These are phyloP conservation scores for Drosophila prosaltans DNA, from an alignment of 1,140 invertebrate genomes.

Conservation along the genomic window DNA sequence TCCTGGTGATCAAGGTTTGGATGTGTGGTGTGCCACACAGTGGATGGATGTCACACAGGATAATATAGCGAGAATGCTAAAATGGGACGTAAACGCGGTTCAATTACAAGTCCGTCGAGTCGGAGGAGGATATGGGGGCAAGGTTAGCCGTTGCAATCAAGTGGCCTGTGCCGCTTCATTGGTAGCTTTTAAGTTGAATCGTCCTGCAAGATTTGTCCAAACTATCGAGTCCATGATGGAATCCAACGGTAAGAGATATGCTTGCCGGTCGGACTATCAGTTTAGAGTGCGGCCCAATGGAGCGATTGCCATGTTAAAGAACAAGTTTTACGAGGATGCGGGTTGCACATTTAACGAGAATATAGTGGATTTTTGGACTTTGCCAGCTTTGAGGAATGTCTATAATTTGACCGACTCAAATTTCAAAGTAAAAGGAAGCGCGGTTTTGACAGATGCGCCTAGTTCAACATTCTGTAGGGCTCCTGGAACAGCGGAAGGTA, in stretches of 20 bases:
- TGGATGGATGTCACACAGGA: conserved; percentile 88
- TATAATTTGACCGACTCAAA: conserved; percentile 84
- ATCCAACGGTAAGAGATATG: conserved; percentile 86
- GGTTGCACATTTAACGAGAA: conserved; percentile 86
- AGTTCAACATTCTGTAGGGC: conserved; percentile 86
- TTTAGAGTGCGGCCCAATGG: conserved; percentile 87
- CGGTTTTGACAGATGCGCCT: conserved; percentile 86
- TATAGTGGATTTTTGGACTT: conserved; percentile 71
- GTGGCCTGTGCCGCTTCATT: conserved; percentile 86
- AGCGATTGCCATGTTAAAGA: conserved; percentile 87
- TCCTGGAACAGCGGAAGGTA: conserved; percentile 87
- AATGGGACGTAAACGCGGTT: conserved; percentile 84
- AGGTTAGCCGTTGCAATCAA: conserved; percentile 85
- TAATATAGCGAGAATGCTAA: conserved; percentile 85
- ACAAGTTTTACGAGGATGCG: conserved; percentile 86
- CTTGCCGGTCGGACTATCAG: conserved; percentile 84
- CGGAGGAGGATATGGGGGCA: conserved; percentile 89
- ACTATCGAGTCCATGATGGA: conserved; percentile 88
- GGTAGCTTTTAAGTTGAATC: conserved; percentile 85
- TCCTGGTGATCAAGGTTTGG: conserved; percentile 86
- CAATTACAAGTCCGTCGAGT: conserved; percentile 86
- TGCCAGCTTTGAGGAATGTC: conserved; percentile 84
- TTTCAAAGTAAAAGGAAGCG: conserved; percentile 85
- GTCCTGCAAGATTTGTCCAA: conserved; percentile 87
- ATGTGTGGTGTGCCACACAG: conserved; percentile 86